A percentile compares a stretch with the other conserved stretches of the same genome.
Conservation (phyloP, 2,888 invertebrate genomes). For the Tyria jacobaeae region DNA sequence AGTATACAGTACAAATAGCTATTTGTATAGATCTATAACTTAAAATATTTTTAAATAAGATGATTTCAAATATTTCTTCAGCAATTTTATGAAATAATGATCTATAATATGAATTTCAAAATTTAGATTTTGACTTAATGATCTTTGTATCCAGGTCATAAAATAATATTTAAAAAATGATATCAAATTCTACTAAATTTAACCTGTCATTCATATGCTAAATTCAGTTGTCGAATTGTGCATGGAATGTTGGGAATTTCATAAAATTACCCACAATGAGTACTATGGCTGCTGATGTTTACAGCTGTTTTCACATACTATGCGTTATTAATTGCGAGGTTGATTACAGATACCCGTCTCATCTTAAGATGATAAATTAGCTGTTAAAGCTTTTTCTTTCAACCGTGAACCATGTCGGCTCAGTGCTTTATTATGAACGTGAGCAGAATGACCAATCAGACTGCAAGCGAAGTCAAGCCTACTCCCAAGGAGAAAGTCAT, state of each 20-base stretch:
- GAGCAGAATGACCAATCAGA: conserved; percentile 54
- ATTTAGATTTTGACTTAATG: too few species aligned
- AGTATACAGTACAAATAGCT: too few species aligned
- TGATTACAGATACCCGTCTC: background rate
- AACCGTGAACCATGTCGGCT: conserved; percentile 52
- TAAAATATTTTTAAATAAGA: too few species aligned
- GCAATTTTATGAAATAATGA: too few species aligned
- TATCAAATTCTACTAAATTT: too few species aligned
- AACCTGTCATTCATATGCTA: background rate
- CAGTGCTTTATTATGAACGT: conserved; percentile 65
- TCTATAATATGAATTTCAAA: too few species aligned
- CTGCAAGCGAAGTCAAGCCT: conserved; percentile 44
- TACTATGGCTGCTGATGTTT: conserved; percentile 30
- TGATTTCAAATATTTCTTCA: too few species aligned
- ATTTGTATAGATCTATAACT: too few species aligned
- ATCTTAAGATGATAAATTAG: background rate
- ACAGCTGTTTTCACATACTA: conserved; percentile 38
- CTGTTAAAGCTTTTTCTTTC: conserved; percentile 12
- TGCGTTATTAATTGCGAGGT: conserved; percentile 9
- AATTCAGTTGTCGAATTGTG: background rate
- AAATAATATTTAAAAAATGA: too few species aligned
- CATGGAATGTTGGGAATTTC: background rate
- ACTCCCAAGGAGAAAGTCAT: conserved; percentile 75
- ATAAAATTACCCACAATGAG: background rate
- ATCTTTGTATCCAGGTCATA: too few species aligned